These are phyloP conservation scores for Venusia cambrica DNA, from an alignment of 2,888 invertebrate species.

Conservation along the genomic window DNA sequence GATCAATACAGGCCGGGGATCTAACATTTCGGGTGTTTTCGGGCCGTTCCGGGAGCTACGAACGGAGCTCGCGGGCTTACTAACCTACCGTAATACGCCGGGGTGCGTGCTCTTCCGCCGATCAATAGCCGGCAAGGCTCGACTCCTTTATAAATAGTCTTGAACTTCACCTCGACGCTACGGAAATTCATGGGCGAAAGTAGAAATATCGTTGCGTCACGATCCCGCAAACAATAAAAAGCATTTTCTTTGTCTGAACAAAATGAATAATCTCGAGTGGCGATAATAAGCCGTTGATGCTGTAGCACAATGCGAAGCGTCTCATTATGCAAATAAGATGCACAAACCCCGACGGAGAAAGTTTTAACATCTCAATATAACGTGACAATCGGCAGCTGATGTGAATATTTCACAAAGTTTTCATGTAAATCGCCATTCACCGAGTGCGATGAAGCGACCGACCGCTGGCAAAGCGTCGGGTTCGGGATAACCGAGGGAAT, in stretches of 20 bases:
- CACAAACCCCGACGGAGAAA: conserved; percentile 62
- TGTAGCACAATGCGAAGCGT: conserved; percentile 53
- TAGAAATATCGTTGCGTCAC: conserved; percentile 55
- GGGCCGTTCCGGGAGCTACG: conserved; percentile 72
- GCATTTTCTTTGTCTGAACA: conserved; percentile 37
- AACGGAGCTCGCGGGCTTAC: conserved; percentile 62
- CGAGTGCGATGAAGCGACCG: conserved; percentile 48
- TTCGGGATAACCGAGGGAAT: conserved; percentile 46
- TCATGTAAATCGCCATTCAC: conserved; percentile 64
- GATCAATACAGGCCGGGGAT: conserved; percentile 77
- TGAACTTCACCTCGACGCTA: conserved; percentile 73
- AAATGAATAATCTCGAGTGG: conserved; percentile 48
- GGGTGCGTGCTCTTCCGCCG: conserved; percentile 70
- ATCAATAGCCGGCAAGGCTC: conserved; percentile 75
- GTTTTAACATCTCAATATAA: conserved; percentile 73
- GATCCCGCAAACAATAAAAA: conserved; percentile 32
- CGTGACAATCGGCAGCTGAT: conserved; percentile 71
- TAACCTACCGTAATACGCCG: conserved; percentile 78
- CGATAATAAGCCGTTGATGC: conserved; percentile 52
- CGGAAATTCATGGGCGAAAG: conserved; percentile 64
- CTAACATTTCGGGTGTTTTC: conserved; percentile 76
- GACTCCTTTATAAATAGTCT: conserved; percentile 76
- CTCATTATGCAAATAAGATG: conserved; percentile 71
- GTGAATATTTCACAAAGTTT: conserved; percentile 74
- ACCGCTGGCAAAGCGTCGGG: conserved; percentile 54